Conservation (phyloP, 2,113 vertebrate species). For the Mastomys natalensis region DNA sequence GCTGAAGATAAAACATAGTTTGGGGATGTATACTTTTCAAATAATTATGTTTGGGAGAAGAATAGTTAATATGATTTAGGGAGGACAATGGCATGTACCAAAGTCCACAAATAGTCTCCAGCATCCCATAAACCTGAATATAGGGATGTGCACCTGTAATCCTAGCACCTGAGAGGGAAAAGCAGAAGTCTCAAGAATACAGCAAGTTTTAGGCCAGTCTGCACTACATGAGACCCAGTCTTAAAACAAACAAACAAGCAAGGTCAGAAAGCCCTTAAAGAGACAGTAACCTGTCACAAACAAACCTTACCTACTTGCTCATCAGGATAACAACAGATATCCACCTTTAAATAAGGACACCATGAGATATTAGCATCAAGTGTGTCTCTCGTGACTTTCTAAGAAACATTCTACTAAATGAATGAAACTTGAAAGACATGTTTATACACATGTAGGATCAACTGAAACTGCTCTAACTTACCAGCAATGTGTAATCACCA, state of each 20-base stretch:
- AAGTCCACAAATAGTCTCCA: not conserved
- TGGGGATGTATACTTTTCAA: not conserved
- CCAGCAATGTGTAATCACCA: slow-evolving; percentile 89
- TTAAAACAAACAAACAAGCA: not conserved
- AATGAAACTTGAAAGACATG: not conserved
- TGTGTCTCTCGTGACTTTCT: not conserved
- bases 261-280: not conserved
- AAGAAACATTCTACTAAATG: not conserved
- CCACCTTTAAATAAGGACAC: not conserved
- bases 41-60: not conserved
- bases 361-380: not conserved
- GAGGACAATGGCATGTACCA: not conserved
- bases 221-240: not conserved
- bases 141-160: not conserved
- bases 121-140: not conserved
- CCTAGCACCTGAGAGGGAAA: not conserved
- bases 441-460: not conserved
- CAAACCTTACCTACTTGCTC: not conserved
- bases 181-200: not conserved
- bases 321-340: not conserved
- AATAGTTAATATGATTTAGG: not conserved
- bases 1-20: not conserved
- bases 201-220: not conserved
- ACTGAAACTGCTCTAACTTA: slow-evolving; percentile 81
- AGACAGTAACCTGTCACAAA: not conserved